phyloP scores from a whole-genome alignment of 2,888 invertebrate species.

The Eudemis profundana region DNA sequence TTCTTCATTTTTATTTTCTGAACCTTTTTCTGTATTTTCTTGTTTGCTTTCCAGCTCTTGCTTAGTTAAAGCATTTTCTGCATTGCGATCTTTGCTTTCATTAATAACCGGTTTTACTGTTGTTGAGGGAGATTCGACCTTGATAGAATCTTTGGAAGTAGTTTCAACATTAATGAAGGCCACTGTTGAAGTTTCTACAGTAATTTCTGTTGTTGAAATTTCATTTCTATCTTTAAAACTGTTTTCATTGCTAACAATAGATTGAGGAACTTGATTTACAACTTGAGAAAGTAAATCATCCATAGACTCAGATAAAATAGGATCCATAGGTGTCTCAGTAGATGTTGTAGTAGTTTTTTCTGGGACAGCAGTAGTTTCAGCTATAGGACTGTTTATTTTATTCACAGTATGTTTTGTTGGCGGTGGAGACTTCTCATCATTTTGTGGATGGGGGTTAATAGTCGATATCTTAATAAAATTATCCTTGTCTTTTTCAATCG shows the following conservation, averaged over 20 bases:
- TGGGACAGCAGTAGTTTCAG: slow-evolving; percentile 44
- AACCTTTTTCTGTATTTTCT: slow-evolving; percentile 20
- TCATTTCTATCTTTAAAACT: slow-evolving; percentile 44
- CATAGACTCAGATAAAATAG: slow-evolving; percentile 77
- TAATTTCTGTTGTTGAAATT: slow-evolving; percentile 53
- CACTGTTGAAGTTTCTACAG: slow-evolving; percentile 51
- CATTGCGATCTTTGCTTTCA: slow-evolving; percentile 43
- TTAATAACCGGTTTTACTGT: not conserved
- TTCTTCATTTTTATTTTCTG: slow-evolving; percentile 31
- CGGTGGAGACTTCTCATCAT: slow-evolving; percentile 46
- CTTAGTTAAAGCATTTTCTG: slow-evolving; percentile 42
- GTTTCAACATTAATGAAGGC: slow-evolving; percentile 41
- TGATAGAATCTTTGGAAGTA: slow-evolving; percentile 38
- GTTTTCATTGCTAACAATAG: slow-evolving; percentile 50
- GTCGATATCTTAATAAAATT: slow-evolving; percentile 77
- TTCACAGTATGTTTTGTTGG: slow-evolving; percentile 42
- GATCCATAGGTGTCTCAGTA: slow-evolving; percentile 67
- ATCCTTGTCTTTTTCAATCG: slow-evolving; percentile 54
- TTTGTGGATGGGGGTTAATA: slow-evolving; percentile 65
- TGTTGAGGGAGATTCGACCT: not conserved
- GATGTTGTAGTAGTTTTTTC: slow-evolving; percentile 50
- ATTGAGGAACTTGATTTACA: slow-evolving; percentile 66
- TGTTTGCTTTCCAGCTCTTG: not conserved
- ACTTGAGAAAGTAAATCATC: slow-evolving; percentile 81
- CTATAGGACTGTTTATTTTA: slow-evolving; percentile 50